These are phyloP conservation scores for Sinonovacula constricta DNA, from an alignment of 1,140 invertebrate genomes.

Conservation along the genomic window DNA sequence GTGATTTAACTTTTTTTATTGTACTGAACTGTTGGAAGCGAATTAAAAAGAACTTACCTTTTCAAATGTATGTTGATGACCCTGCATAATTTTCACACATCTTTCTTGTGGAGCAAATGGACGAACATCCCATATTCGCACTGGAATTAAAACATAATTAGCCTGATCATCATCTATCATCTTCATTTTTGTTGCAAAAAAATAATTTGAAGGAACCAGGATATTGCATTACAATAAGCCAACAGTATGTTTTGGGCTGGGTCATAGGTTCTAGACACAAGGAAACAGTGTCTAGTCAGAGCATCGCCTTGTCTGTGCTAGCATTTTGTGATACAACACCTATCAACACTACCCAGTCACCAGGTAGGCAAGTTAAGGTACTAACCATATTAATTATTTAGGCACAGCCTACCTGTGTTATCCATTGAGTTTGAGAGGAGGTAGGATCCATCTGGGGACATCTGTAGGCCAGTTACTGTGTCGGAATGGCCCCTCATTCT, in stretches of 20 bases:
- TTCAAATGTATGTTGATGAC: conserved; percentile 99
- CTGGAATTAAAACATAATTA: conserved; percentile 61
- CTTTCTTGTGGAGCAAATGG: conserved; percentile 90
- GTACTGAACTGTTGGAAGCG: too few relatives aligned
- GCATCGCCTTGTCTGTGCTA: too few relatives aligned
- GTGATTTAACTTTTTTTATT: too few relatives aligned
- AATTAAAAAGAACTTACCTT: conserved; percentile 87
- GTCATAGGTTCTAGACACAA: too few relatives aligned
- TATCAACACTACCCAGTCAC: too few relatives aligned
- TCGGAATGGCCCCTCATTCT: conserved; percentile 93
- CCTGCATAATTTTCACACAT: conserved; percentile 94
- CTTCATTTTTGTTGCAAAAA: conserved; percentile 1
- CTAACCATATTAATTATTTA: too few relatives aligned
- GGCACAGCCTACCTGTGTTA: conserved; percentile 89
- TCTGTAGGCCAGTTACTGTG: conserved; percentile 93
- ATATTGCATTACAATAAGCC: too few relatives aligned
- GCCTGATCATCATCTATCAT: not conserved
- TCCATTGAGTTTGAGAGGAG: conserved; percentile 99
- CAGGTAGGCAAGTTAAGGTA: too few relatives aligned
- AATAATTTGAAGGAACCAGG: conserved; percentile 1
- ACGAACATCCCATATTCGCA: conserved; percentile 86
- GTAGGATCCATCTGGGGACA: conserved; percentile 96
- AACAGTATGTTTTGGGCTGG: too few relatives aligned
- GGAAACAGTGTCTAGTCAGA: too few relatives aligned
- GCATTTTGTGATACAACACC: too few relatives aligned